phyloP scores from a whole-genome alignment of 2,888 invertebrate species.

The Eupithecia insigniata region DNA sequence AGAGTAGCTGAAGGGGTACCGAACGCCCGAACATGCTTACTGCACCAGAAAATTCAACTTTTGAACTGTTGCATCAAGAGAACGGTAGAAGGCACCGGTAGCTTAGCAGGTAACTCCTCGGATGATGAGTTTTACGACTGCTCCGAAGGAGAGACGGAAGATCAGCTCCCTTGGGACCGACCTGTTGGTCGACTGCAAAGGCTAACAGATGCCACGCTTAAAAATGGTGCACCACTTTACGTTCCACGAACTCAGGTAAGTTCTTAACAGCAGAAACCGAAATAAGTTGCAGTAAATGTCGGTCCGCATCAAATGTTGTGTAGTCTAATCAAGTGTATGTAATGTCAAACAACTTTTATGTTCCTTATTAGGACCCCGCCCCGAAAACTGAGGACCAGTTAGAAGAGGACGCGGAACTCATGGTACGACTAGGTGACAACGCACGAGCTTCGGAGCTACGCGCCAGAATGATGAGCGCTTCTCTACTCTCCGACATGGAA shows the following conservation, averaged over 20 bases:
- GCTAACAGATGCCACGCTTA: conserved; percentile 70
- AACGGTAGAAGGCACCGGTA: conserved; percentile 74
- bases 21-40: conserved; percentile 93
- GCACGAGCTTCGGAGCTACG: conserved; percentile 92
- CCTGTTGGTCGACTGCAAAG: conserved; percentile 70
- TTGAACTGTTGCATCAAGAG: conserved; percentile 91
- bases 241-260: conserved; percentile 75
- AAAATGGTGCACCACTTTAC: conserved; percentile 74
- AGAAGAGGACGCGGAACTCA: conserved; percentile 95
- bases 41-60: conserved; percentile 97
- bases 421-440: conserved; percentile 94
- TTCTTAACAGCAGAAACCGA: neutral
- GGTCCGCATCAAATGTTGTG: neutral
- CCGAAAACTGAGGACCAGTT: conserved; percentile 99
- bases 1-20: conserved; percentile 93
- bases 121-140: conserved; percentile 93
- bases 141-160: conserved; percentile 82
- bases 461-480: conserved; percentile 97
- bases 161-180: conserved; percentile 73
- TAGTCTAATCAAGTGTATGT: neutral
- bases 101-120: conserved; percentile 63
- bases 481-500: conserved; percentile 98
- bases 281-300: neutral
- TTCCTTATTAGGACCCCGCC: conserved; percentile 89
- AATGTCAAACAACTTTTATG: neutral